phyloP scores from a whole-genome alignment of 2,797 vertebrate genomes.

The Hipposideros larvatus region DNA sequence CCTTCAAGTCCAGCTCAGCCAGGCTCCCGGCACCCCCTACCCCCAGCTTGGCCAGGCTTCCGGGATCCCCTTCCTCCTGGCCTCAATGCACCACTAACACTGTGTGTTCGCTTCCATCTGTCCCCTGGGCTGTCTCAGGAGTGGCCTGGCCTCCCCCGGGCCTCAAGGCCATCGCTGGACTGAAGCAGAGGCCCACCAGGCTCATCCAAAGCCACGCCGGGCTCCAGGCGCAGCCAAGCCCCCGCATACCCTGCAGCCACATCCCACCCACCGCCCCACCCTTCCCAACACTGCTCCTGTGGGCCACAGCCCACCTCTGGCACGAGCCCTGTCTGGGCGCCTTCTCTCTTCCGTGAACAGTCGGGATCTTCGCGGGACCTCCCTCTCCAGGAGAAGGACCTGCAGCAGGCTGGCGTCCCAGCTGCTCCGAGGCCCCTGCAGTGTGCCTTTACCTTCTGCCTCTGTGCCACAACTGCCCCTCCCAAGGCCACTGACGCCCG shows the following conservation, averaged over 20 bases:
- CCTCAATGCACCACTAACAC: rapidly evolving
- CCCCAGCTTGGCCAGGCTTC: neutral
- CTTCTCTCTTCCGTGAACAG: rapidly evolving
- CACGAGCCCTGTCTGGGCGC: rapidly evolving
- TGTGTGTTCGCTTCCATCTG: rapidly evolving
- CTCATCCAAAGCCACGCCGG: neutral
- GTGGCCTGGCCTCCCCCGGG: neutral
- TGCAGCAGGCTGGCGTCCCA: neutral
- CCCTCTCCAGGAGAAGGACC: no score
- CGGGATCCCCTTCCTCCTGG: neutral
- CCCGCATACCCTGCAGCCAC: neutral
- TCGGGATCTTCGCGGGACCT: neutral
- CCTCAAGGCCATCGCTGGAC: neutral
- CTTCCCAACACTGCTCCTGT: rapidly evolving
- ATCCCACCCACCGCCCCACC: rapidly evolving
- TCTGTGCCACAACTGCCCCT: neutral
- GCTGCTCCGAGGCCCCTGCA: neutral
- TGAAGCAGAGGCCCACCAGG: neutral
- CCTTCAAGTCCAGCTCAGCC: neutral
- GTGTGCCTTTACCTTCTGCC: neutral
- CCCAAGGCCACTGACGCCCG: neutral
- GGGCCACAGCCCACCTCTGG: rapidly evolving
- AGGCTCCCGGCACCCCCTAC: neutral
- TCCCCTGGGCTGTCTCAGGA: neutral
- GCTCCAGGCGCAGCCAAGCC: neutral